A percentile compares a stretch with the other conserved stretches of the same genome.
Evolutionary conservation across 2,113 vertebrate genomes (phyloP).

Genomic region (mouse (Mus musculus)): GRCm39 chr6:20191501-20192000

Average conservation of each 20-base stretch:
- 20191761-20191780: not conserved
- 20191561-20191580: not conserved
- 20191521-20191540: not conserved
- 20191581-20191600: not conserved
- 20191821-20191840: not conserved
- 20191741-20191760: not conserved
- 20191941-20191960: not conserved
- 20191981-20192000: not conserved
- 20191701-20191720: not conserved
- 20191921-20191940: not conserved
- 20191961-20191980: not conserved
- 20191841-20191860: not conserved
- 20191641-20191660: not conserved
- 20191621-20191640: not conserved
- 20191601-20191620: not conserved
- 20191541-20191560: not conserved
- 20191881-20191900: not conserved
- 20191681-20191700: not conserved
- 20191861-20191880: not conserved
- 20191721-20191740: not conserved
- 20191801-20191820: not conserved
- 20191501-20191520: not conserved
- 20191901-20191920: not conserved
- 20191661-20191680: not conserved
- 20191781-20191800: not conserved